Evolutionary conservation across 2,797 vertebrate species (phyloP).

Genomic region (Buphagus erythrorhynchus): DNA sequence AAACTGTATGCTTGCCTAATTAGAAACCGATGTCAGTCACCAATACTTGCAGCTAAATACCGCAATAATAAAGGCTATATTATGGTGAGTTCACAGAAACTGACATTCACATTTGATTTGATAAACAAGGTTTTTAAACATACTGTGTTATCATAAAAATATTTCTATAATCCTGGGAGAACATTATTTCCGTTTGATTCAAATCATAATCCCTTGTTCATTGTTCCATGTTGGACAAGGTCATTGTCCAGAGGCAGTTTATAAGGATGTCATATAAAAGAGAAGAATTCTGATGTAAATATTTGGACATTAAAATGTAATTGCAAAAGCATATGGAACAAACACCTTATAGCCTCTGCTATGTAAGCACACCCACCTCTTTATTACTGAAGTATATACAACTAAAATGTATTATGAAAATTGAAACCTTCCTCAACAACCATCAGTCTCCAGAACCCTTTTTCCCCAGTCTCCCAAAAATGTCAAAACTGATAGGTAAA

Average conservation of each 20-base stretch:
- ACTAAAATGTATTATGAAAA: background rate
- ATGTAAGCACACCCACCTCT: rapidly evolving
- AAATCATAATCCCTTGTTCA: background rate
- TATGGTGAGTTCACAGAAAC: background rate
- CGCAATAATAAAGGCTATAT: background rate
- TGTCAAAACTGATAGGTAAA: background rate
- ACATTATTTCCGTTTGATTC: background rate
- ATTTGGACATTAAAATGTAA: background rate
- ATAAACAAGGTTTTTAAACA: background rate
- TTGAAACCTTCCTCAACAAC: background rate
- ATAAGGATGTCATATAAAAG: background rate
- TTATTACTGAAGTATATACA: background rate
- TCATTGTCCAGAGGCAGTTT: background rate
- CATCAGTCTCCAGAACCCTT: background rate
- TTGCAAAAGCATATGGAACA: background rate
- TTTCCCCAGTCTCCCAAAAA: background rate
- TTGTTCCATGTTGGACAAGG: background rate
- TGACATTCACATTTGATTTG: background rate
- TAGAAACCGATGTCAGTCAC: background rate
- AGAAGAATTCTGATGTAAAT: background rate
- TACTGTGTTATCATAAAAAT: background rate
- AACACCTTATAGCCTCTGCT: background rate
- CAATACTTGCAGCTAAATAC: background rate
- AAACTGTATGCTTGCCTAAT: background rate
- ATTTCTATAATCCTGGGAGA: background rate